A percentile compares a stretch with the other conserved stretches of the same genome.
These are phyloP conservation scores for Drosophila helvetica DNA, from an alignment of 2,888 invertebrate genomes.

Conservation along the genomic window DNA sequence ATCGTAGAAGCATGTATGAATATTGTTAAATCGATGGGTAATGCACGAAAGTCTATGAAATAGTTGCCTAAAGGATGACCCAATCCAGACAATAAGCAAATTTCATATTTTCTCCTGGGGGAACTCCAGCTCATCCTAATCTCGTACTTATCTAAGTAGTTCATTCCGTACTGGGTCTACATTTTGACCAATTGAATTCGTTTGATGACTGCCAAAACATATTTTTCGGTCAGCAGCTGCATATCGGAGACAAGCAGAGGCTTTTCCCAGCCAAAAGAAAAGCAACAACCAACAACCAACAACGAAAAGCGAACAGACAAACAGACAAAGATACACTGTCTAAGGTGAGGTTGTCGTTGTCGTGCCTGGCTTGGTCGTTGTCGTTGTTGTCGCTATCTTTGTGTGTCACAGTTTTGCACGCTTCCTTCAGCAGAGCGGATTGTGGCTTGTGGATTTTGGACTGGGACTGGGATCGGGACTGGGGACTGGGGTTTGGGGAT, in stretches of 20 bases:
- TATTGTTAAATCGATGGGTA: too few species aligned
- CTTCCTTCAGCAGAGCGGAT: slow-evolving; percentile 61
- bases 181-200: not conserved
- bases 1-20: too few species aligned
- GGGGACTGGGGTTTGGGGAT: slow-evolving; percentile 32
- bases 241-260: slow-evolving; percentile 14
- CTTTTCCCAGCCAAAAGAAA: slow-evolving; percentile 24
- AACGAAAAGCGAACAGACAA: slow-evolving; percentile 31
- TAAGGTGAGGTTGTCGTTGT: slow-evolving; percentile 51
- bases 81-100: too few species aligned
- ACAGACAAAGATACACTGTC: slow-evolving; percentile 53
- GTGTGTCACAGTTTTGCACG: slow-evolving; percentile 77
- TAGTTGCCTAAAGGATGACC: too few species aligned
- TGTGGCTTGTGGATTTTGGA: slow-evolving; percentile 12
- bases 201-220: not conserved
- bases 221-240: not conserved
- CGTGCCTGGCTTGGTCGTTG: slow-evolving; percentile 37
- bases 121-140: too few species aligned
- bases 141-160: too few species aligned
- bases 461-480: slow-evolving; percentile 38
- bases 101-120: too few species aligned
- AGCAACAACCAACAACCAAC: slow-evolving; percentile 43
- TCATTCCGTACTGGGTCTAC: not conserved
- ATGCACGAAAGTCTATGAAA: too few species aligned
- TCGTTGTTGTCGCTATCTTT: slow-evolving; percentile 66